These are phyloP conservation scores for Beroe forskalii DNA, from an alignment of 37 sponge, comb jelly and placozoan species.

Conservation along the genomic window DNA sequence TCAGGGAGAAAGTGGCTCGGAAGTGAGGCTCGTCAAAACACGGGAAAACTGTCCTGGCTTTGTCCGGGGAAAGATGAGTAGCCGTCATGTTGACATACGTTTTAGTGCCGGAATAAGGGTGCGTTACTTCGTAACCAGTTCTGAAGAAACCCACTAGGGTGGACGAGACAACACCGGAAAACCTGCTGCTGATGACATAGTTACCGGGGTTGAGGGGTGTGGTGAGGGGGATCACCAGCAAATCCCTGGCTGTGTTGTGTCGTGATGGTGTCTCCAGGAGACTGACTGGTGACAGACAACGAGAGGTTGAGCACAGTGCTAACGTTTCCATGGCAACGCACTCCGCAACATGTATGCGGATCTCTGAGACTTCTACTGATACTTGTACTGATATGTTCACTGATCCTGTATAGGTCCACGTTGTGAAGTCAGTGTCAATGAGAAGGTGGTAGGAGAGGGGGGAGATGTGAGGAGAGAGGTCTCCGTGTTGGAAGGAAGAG, in stretches of 20 bases:
- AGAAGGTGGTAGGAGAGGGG: neutral
- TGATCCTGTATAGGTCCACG: constrained; percentile 1
- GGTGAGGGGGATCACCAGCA: neutral
- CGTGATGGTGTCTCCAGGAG: neutral
- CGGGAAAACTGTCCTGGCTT: constrained; percentile 58
- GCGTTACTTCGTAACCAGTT: neutral
- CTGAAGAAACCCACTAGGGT: neutral
- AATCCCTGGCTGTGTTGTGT: neutral
- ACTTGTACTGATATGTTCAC: neutral
- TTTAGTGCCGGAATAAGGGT: neutral
- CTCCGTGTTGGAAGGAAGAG: neutral
- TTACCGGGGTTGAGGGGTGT: neutral
- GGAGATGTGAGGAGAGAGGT: neutral
- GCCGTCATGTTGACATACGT: constrained; percentile 35
- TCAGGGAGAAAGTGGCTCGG: constrained; percentile 13
- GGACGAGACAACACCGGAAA: neutral
- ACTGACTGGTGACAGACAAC: neutral
- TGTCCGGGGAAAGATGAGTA: constrained; percentile 54
- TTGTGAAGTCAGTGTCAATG: constrained; percentile 17
- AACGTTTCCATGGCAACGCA: neutral
- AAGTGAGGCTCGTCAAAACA: constrained; percentile 53
- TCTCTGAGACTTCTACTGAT: neutral
- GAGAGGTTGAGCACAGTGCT: neutral
- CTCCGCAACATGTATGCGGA: neutral
- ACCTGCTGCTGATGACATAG: neutral